phyloP scores from a whole-genome alignment of 2,797 vertebrate species.

The Melanotaenia parkinsoni region DNA sequence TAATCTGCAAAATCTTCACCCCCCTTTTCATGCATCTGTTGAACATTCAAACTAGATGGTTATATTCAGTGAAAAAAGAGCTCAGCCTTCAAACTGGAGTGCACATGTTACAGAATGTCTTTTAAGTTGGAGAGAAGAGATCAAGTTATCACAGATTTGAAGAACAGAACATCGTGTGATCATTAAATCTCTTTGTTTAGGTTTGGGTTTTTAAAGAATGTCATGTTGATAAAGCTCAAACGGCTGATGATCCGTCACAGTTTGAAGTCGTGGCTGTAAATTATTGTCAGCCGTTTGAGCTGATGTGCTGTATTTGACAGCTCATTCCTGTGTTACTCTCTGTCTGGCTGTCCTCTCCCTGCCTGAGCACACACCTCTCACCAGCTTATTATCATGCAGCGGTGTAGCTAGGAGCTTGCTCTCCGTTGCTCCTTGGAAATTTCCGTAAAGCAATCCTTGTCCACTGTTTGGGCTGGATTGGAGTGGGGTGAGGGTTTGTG shows the following conservation, averaged over 20 bases:
- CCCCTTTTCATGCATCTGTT: conserved; percentile 21
- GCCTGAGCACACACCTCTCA: conserved; percentile 29
- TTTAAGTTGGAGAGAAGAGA: conserved; percentile 39
- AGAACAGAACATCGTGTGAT: conserved; percentile 44
- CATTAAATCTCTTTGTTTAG: conserved; percentile 15
- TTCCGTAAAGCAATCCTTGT: conserved; percentile 75
- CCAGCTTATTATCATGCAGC: conserved; percentile 59
- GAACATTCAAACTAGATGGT: conserved; percentile 53
- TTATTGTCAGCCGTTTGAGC: conserved; percentile 44
- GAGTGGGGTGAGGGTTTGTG: conserved; percentile 35
- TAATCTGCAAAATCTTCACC: conserved; percentile 12
- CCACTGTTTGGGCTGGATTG: conserved; percentile 55
- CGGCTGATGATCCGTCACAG: background rate
- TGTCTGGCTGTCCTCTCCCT: conserved; percentile 11
- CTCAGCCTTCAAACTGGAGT: conserved; percentile 25
- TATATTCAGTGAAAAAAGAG: conserved; percentile 32
- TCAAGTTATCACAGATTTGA: conserved; percentile 32
- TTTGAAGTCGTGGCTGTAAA: background rate
- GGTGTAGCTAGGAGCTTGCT: conserved; percentile 36
- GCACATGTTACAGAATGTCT: conserved; percentile 16
- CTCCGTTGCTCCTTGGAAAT: conserved; percentile 68
- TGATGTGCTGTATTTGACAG: conserved; percentile 5
- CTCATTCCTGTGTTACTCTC: conserved; percentile 44
- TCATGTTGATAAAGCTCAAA: conserved; percentile 27
- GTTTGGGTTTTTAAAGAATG: background rate